Conservation (phyloP, 2,797 vertebrate species). For the Enteromius radiatus region DNA sequence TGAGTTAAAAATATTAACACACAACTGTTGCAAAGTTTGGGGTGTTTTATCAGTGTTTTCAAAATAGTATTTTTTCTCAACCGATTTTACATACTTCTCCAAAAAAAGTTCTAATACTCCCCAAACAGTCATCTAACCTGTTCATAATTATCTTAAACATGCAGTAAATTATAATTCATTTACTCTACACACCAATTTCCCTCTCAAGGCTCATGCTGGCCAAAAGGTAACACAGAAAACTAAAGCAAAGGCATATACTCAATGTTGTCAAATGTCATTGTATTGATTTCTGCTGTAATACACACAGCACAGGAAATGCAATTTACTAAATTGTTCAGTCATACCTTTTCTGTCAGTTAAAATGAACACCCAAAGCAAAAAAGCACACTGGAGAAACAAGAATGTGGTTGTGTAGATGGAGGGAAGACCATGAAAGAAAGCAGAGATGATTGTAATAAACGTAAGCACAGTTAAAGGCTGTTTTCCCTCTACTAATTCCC, state of each 20-base stretch:
- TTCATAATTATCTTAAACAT: not conserved
- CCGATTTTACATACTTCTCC: not conserved
- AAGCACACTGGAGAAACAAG: not conserved
- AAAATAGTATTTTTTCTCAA: not conserved
- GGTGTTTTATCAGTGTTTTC: not conserved
- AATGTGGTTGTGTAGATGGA: not conserved
- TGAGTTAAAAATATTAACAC: not conserved
- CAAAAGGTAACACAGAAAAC: conserved; percentile 4
- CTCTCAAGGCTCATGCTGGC: not conserved
- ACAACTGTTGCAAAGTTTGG: not conserved
- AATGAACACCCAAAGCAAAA: not conserved
- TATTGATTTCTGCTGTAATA: conserved; percentile 20
- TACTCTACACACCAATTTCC: not conserved
- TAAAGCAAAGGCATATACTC: not conserved
- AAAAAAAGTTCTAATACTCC: not conserved
- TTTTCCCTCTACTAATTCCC: conserved; percentile 71
- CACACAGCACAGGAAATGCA: not conserved
- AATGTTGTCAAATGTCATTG: not conserved
- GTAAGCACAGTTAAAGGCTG: conserved; percentile 69
- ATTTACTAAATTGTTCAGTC: conserved; percentile 9
- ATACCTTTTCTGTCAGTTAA: not conserved
- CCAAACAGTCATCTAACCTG: not conserved
- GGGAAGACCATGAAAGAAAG: not conserved
- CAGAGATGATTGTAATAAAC: conserved; percentile 47
- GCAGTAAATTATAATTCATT: not conserved